Evolutionary conservation across 2,888 invertebrate genomes (phyloP), one percentile per base, ranked within the genome.

Genomic region (Troilus luridus): DNA sequence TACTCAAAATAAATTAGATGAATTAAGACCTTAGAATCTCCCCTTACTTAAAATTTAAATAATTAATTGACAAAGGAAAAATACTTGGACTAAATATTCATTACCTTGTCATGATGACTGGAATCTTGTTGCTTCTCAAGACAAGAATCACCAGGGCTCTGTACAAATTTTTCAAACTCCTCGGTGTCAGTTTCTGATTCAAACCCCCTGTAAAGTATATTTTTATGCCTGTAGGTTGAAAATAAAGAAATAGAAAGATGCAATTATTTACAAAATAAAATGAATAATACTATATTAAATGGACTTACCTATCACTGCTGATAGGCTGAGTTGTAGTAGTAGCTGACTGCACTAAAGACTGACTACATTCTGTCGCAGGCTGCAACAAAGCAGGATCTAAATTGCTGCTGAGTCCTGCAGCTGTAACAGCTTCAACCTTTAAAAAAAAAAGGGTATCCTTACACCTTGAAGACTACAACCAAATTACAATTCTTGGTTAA

Each of bases 111-210:
- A 8, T 21, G 56, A 77, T 77, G 27, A 9, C 21, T 58, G n/a
- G 85, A n/a, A 85, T 85, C 85, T 58, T 54, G 85, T 19, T 56
- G 56, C 14, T 54, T 85, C n/a, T 56, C n/a, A 11, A 67, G 24
- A 24, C 24, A 67, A 54, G 59, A 64, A 88, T 93, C 92, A 90
- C 92, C 92, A 27, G 92, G 92, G 88, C 92, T 93, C 90, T 96
- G 96, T 24, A 96, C 95, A 14, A 97, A 96, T 94, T 96, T 97
- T 94, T 97, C 97, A 94, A 97, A 97, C 93, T 97, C 97, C 93
- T 97, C 97, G 0, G 96, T 96, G 93, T 97, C 97, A 0, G 97
- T 96, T 94, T 97, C 97, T 0, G 97, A 97, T 93, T 97, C 97
- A 93, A 96, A 96, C 92, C 96, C 97, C 94, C 97, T 97, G 94